Evolutionary conservation across 2,113 vertebrate genomes (phyloP).

Genomic region (Semicossyphus pulcher): DNA sequence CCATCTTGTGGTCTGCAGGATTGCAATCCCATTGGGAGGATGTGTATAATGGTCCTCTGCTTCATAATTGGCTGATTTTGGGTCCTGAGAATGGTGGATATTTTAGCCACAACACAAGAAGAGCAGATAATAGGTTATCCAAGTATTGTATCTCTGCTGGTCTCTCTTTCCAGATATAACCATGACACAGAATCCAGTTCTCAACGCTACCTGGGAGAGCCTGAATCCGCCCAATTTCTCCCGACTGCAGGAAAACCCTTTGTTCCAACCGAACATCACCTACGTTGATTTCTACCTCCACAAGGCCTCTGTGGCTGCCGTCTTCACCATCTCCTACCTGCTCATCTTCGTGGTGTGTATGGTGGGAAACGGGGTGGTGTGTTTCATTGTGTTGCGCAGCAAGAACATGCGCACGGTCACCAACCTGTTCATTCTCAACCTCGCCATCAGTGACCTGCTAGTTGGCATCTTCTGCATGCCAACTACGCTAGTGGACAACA

Average conservation of each 20-base stretch:
- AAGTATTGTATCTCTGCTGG: background rate
- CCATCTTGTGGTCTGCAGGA: background rate
- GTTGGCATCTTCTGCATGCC: constrained; percentile 98
- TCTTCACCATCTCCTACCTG: constrained; percentile 91
- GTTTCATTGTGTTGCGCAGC: constrained; percentile 88
- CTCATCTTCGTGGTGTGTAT: constrained; percentile 94
- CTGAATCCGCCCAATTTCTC: constrained; percentile 33
- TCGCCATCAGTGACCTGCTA: constrained; percentile 93
- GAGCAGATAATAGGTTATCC: background rate
- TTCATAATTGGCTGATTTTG: background rate
- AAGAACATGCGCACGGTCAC: constrained; percentile 93
- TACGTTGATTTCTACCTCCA: constrained; percentile 93
- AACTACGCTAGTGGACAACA: constrained; percentile 93
- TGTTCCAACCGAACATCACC: constrained; percentile 81
- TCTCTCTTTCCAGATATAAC: constrained; percentile 40
- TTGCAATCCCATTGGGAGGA: background rate
- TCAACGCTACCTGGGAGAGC: constrained; percentile 64
- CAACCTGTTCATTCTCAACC: constrained; percentile 93
- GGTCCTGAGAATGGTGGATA: background rate
- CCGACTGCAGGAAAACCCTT: constrained; percentile 9
- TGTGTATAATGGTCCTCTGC: too few relatives aligned
- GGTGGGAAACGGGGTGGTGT: constrained; percentile 90
- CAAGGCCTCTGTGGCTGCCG: constrained; percentile 82
- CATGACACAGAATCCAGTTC: constrained; percentile 63
- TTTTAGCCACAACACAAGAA: background rate